These are phyloP conservation scores for Anodontia alba DNA, from an alignment of 2,888 invertebrate species.

Conservation along the genomic window DNA sequence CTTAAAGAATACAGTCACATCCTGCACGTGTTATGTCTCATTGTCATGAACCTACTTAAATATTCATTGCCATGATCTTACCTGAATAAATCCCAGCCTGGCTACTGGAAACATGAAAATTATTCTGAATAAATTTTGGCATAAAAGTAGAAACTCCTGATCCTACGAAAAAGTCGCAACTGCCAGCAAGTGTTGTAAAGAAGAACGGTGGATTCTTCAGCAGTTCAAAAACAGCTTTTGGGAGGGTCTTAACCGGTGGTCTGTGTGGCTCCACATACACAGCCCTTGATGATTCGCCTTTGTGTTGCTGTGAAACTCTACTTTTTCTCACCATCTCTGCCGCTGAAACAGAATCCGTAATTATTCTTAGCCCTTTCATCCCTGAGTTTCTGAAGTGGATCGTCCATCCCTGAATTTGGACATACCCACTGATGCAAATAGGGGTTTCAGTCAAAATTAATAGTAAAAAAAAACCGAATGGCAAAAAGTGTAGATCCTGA, in stretches of 20 bases:
- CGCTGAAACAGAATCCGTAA: too few species aligned
- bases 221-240: constrained; percentile 53
- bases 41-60: too few species aligned
- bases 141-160: constrained; percentile 89
- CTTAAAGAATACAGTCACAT: too few species aligned
- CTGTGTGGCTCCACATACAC: constrained; percentile 30
- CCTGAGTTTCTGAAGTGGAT: too few species aligned
- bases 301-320: constrained; percentile 71
- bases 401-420: too few species aligned
- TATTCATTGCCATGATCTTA: too few species aligned
- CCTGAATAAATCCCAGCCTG: constrained; percentile 89
- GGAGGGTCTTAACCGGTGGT: constrained; percentile 45
- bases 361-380: background rate
- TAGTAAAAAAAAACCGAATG: too few species aligned
- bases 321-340: constrained; percentile 64
- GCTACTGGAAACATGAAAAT: constrained; percentile 89
- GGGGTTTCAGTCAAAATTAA: background rate
- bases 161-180: constrained; percentile 85
- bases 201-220: constrained; percentile 85
- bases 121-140: constrained; percentile 91
- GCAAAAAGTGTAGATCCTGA: too few species aligned
- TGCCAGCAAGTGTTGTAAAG: constrained; percentile 88
- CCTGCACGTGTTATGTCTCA: too few species aligned
- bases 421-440: too few species aligned
- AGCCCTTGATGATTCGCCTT: constrained; percentile 24